These are phyloP conservation scores for Thripadectes ignobilis DNA, from an alignment of 2,797 vertebrate species.

Conservation along the genomic window DNA sequence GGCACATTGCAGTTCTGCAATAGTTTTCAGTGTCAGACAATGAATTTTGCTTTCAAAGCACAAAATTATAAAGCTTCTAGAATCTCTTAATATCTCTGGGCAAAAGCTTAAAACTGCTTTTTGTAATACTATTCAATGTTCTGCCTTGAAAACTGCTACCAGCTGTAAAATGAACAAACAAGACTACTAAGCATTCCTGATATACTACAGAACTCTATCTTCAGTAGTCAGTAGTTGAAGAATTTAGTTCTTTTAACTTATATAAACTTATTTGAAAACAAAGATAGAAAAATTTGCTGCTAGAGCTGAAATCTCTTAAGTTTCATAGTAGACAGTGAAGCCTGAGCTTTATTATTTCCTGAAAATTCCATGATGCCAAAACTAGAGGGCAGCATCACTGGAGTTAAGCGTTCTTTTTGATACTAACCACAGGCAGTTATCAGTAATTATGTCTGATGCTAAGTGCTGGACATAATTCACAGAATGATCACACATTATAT, in stretches of 20 bases:
- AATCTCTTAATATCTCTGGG: neutral
- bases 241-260: neutral
- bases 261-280: neutral
- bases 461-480: neutral
- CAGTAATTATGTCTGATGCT: neutral
- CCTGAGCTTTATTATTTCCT: neutral
- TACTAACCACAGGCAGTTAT: neutral
- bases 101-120: neutral
- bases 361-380: neutral
- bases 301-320: neutral
- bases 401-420: neutral
- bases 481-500: neutral
- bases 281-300: neutral
- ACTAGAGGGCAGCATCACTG: neutral
- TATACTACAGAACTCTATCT: neutral
- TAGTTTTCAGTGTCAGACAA: neutral
- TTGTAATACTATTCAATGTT: neutral
- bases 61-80: neutral
- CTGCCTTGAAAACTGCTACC: neutral
- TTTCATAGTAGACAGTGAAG: neutral
- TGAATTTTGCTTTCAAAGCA: neutral
- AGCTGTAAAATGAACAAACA: fast-evolving
- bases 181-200: neutral
- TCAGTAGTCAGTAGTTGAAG: neutral
- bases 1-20: neutral